A percentile compares a stretch with the other conserved stretches of the same genome.
Evolutionary conservation across 2,888 invertebrate species (phyloP).

Genomic region (Trichopria drosophilae): DNA sequence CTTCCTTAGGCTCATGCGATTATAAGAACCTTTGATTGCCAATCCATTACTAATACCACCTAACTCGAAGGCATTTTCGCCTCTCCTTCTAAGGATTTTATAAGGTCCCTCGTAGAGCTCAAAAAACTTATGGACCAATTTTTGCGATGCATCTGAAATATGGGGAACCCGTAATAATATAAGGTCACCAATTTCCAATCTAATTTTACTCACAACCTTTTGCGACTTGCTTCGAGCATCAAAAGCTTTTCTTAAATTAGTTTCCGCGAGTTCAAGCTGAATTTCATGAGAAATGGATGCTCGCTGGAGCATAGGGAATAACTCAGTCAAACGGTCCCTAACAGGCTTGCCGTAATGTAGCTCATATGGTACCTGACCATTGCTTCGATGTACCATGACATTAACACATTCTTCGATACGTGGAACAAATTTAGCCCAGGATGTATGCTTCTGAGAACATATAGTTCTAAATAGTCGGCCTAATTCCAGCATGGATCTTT

Average conservation of each 20-base stretch:
- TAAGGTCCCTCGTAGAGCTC: neutral
- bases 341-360: too few relatives aligned
- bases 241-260: too few relatives aligned
- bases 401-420: neutral
- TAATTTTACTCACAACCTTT: neutral
- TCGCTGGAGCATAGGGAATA: too few relatives aligned
- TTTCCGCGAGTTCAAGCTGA: too few relatives aligned
- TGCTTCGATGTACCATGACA: neutral
- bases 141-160: neutral
- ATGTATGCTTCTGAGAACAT: conserved; percentile 20
- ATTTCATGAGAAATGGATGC: too few relatives aligned
- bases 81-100: too few relatives aligned
- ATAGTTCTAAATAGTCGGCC: conserved; percentile 26
- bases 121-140: neutral
- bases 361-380: neutral
- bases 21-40: too few relatives aligned
- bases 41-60: too few relatives aligned
- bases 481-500: conserved; percentile 30
- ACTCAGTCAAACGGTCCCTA: too few relatives aligned
- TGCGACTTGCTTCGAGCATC: too few relatives aligned
- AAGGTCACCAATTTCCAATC: neutral
- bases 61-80: too few relatives aligned
- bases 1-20: too few relatives aligned
- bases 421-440: conserved; percentile 13
- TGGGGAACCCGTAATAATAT: conserved; percentile 1